These are phyloP conservation scores for Australoheros scitulus DNA, from an alignment of 2,113 vertebrate species.

Conservation along the genomic window DNA sequence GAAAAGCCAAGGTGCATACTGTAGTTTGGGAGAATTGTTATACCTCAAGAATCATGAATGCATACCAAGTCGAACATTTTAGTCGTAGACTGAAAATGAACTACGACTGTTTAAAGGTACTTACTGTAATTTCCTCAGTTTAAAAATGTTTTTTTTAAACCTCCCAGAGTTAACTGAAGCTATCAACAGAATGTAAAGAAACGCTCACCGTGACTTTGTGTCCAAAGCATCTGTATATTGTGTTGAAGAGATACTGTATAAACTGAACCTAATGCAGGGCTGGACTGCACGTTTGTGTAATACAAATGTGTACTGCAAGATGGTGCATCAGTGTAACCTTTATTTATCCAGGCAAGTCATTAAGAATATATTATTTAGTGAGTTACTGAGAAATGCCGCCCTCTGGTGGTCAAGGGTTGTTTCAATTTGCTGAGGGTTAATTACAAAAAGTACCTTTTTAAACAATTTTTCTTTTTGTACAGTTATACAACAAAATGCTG, in stretches of 20 bases:
- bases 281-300: background rate
- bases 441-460: conserved; percentile 12
- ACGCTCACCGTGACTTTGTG: background rate
- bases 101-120: conserved; percentile 16
- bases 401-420: background rate
- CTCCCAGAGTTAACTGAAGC: background rate
- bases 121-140: conserved; percentile 4
- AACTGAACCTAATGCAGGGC: background rate
- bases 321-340: background rate
- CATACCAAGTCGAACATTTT: background rate
- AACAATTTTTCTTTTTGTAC: background rate
- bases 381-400: background rate
- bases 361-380: background rate
- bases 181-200: background rate
- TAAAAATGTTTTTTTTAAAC: background rate
- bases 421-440: background rate
- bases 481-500: conserved; percentile 40
- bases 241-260: background rate
- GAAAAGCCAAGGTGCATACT: background rate
- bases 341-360: background rate
- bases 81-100: background rate
- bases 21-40: conserved; percentile 4
- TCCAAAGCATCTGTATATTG: background rate
- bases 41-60: conserved; percentile 9
- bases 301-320: background rate